Conservation (phyloP, 2,888 invertebrate genomes). For the Meiosimyza platycephala region DNA sequence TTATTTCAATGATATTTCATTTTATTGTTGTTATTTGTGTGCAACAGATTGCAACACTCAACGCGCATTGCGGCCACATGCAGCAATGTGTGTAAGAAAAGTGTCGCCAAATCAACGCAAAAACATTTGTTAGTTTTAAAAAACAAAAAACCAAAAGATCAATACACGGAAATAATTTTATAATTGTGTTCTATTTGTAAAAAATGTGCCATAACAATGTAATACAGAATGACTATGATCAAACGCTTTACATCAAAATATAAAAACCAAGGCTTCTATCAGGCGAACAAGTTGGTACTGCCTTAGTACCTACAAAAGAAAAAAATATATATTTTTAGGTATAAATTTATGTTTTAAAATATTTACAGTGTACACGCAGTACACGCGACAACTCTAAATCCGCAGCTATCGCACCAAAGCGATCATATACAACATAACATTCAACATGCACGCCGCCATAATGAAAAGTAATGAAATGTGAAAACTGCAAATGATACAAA, state of each 20-base stretch:
- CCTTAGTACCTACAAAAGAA: no score
- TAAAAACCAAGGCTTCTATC: no score
- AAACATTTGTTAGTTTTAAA: slow-evolving; percentile 9
- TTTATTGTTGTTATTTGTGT: no score
- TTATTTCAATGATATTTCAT: no score
- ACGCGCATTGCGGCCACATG: not conserved
- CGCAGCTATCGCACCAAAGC: not conserved
- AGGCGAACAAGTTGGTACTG: no score
- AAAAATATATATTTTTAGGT: no score
- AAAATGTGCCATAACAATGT: no score
- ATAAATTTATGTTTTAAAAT: no score
- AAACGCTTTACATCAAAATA: no score
- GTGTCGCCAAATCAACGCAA: slow-evolving; percentile 34
- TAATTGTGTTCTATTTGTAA: not conserved
- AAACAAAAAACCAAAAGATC: slow-evolving; percentile 37
- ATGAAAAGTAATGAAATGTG: slow-evolving; percentile 37
- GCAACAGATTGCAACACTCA: no score
- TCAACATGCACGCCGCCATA: slow-evolving; percentile 29
- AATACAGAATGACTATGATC: no score
- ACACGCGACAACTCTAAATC: no score
- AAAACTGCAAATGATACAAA: slow-evolving; percentile 37
- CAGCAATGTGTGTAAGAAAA: slow-evolving; percentile 1
- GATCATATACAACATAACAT: slow-evolving; percentile 12
- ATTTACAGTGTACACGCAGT: slow-evolving; percentile 9
- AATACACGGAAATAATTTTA: slow-evolving; percentile 35